Evolutionary conservation across 2,113 vertebrate species (phyloP).

Genomic region (Oreotragus oreotragus): DNA sequence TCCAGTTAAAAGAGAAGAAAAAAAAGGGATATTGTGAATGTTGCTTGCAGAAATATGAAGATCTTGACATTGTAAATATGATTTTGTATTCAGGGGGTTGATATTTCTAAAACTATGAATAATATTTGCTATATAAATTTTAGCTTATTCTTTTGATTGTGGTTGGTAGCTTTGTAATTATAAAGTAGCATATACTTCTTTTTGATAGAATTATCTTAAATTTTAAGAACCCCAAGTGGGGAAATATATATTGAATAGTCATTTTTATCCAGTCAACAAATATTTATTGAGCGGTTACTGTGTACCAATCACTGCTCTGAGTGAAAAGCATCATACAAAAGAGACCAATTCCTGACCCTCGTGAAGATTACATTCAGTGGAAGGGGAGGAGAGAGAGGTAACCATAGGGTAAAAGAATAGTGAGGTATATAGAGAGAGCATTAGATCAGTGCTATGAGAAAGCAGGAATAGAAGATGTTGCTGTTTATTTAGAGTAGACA

Average conservation of each 20-base stretch:
- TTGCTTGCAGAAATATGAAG: slow-evolving; percentile 91
- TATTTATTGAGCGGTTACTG: not conserved
- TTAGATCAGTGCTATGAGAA: not conserved
- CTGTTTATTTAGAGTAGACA: not conserved
- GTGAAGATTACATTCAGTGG: not conserved
- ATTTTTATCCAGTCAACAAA: not conserved
- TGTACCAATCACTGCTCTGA: not conserved
- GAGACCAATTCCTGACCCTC: not conserved
- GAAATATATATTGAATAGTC: not conserved
- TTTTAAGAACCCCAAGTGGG: not conserved
- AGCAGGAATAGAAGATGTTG: not conserved
- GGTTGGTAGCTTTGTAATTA: not conserved
- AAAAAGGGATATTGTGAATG: slow-evolving; percentile 96
- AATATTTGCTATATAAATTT: not conserved
- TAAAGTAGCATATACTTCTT: not conserved
- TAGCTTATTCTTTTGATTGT: not conserved
- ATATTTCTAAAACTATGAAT: slow-evolving; percentile 12
- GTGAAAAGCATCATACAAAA: not conserved
- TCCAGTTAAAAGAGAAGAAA: slow-evolving; percentile 87
- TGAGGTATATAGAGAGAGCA: not conserved
- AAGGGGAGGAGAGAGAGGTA: not conserved
- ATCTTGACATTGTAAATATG: slow-evolving; percentile 85
- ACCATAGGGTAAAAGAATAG: not conserved
- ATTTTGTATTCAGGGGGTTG: not conserved
- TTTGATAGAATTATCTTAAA: not conserved